Base-by-base conservation (phyloP, 2,888 invertebrate species). In the Calephelis perditalis region DNA sequence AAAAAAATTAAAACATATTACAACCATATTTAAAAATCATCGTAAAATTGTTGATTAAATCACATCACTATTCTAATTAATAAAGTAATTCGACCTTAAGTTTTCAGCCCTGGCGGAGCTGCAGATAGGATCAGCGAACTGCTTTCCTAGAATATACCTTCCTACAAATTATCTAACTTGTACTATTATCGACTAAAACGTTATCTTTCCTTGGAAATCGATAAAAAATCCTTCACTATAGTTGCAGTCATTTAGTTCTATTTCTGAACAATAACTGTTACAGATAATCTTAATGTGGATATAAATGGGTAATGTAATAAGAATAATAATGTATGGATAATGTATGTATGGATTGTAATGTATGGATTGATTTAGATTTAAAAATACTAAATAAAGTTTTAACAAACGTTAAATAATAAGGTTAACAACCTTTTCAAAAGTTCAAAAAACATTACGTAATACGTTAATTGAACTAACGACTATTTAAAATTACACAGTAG, bases 31-130 rank as follows among this genome's bases (percentile, higher is more conserved):
- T 26, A 26, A 3, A 26, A 26, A 40, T 7, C 6, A 49, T 9
- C 15, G 3, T 49, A 49, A 49, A 10, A 12, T 26, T 15, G 2
- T 15, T 10, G 49, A 49, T 49, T 5, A 49, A 12, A 52, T 43
- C 57, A 59, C 75, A 68, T 66, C 75, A 69, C 73, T 76, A 74
- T 67, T 67, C 64, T 75, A 78, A 79, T 78, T 75, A 74, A 76
- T 74, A 73, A 71, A 76, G 76, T 75, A 71, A 76, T 76, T 70
- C 64, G 68, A 65, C 65, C 65, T 54, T 10, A 43, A 40, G 46
- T 26, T 55, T 54, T 52, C 5, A 37, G 37, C 36, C 65, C 63
- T 63, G 60, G 62, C 57, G 59, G 68, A 69, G 57, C 68, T 64
- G 62, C 67, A 66, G 74, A 75, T 77, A 73, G 71, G 71, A 73